Percentiles rank a stretch among this genome's conserved stretches.
Conservation (phyloP, 92 coral and sea anemone genomes). For the Pocillopora grandis region DNA sequence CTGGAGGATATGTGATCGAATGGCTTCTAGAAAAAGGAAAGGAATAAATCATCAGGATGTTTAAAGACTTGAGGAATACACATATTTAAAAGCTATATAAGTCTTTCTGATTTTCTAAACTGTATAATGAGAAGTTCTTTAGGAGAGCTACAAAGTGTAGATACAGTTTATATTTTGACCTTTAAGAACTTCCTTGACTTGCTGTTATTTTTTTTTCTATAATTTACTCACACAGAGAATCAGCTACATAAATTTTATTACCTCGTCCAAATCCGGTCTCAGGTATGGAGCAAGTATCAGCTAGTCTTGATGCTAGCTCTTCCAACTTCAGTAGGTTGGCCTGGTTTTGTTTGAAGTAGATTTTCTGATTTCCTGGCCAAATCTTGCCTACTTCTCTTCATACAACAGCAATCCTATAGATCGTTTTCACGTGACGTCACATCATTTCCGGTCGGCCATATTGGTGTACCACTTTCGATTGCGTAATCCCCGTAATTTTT, state of each 20-base stretch:
- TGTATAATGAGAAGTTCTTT: not conserved
- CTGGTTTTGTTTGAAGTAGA: constrained; percentile 52
- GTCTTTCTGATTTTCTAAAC: not conserved
- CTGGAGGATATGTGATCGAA: constrained; percentile 57
- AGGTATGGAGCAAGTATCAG: constrained; percentile 31
- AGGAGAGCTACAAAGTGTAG: not conserved
- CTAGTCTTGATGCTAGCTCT: constrained; percentile 36
- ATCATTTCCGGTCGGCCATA: no score
- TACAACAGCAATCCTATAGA: constrained; percentile 41
- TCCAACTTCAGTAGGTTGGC: constrained; percentile 35
- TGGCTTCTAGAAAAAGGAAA: constrained; percentile 46
- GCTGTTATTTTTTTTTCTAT: not conserved
- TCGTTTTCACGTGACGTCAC: no score
- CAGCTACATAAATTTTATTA: constrained; percentile 9
- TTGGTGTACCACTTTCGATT: no score
- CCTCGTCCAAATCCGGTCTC: constrained; percentile 53
- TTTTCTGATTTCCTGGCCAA: constrained; percentile 59
- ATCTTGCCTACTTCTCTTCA: constrained; percentile 50
- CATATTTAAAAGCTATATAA: not conserved
- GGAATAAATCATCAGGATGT: not conserved
- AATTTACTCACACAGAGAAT: not conserved
- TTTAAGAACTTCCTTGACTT: no score
- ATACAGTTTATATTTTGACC: no score
- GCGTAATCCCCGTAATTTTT: no score
- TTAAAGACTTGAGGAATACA: constrained; percentile 9